Evolutionary conservation across 2,113 vertebrate species (phyloP).

Genomic region (Taurulus bubalis): DNA sequence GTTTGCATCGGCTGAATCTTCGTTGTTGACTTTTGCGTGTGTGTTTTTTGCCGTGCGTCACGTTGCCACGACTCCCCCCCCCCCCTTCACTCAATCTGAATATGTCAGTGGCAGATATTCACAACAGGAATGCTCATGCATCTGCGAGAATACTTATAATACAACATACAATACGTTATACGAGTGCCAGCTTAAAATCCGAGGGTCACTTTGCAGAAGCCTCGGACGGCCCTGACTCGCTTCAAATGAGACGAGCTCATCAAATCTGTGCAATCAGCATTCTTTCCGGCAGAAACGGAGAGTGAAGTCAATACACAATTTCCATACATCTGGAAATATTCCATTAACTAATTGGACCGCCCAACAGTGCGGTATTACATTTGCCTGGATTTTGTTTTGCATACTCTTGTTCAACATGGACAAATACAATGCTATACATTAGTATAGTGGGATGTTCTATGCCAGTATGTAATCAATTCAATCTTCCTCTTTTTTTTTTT

Average conservation of each 20-base stretch:
- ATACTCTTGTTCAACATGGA: slow-evolving; percentile 4
- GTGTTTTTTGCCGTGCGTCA: neutral
- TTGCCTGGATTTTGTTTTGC: slow-evolving; percentile 7
- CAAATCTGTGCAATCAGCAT: slow-evolving; percentile 26
- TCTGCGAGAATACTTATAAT: slow-evolving; percentile 29
- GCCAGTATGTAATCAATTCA: slow-evolving; percentile 14
- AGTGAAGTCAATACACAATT: slow-evolving; percentile 11
- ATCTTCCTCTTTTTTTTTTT: slow-evolving; percentile 4
- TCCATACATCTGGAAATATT: slow-evolving; percentile 17
- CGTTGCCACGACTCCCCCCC: neutral
- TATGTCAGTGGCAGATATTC: slow-evolving; percentile 39
- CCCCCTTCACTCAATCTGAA: neutral
- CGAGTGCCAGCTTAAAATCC: slow-evolving; percentile 8
- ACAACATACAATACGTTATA: neutral
- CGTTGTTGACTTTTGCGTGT: slow-evolving; percentile 15
- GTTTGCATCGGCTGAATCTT: slow-evolving; percentile 23
- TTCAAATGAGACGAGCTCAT: slow-evolving; percentile 3
- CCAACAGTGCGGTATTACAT: slow-evolving; percentile 1
- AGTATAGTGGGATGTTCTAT: slow-evolving; percentile 11
- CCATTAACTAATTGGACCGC: slow-evolving; percentile 43
- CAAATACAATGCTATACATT: slow-evolving; percentile 26
- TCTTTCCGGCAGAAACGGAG: slow-evolving; percentile 4
- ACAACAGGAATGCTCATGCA: slow-evolving; percentile 8
- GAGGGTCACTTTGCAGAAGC: slow-evolving; percentile 1
- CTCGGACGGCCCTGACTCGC: neutral